Evolutionary conservation across 2,888 invertebrate genomes (phyloP).

Genomic region (Zeuzera pyrina): DNA sequence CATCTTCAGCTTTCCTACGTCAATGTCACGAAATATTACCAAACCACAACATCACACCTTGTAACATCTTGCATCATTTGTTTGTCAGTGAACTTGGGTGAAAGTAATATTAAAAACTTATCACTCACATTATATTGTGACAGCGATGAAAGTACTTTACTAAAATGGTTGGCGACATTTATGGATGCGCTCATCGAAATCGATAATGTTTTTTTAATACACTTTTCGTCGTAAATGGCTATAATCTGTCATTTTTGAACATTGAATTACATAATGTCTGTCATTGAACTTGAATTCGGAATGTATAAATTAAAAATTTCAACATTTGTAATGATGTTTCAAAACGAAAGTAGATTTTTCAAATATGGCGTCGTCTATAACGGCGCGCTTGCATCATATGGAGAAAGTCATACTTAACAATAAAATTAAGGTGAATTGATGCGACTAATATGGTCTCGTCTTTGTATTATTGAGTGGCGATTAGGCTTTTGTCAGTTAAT

Average conservation of each 20-base stretch:
- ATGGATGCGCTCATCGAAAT: background rate
- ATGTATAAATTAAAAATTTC: background rate
- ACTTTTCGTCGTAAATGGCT: no score
- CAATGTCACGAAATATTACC: no score
- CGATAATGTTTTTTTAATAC: background rate
- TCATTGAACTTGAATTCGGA: constrained; percentile 31
- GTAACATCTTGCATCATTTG: no score
- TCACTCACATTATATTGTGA: constrained; percentile 18
- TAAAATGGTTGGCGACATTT: constrained; percentile 19
- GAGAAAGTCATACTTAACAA: constrained; percentile 28
- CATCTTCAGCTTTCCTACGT: no score
- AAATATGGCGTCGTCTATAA: background rate
- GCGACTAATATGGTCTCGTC: constrained; percentile 29
- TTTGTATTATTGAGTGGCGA: constrained; percentile 17
- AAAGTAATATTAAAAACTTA: constrained; percentile 23
- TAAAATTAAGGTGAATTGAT: constrained; percentile 38
- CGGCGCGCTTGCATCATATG: background rate
- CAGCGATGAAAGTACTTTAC: constrained; percentile 32
- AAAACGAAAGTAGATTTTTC: constrained; percentile 1
- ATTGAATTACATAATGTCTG: constrained; percentile 19
- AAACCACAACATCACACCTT: no score
- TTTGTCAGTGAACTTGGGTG: constrained; percentile 34
- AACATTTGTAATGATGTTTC: background rate
- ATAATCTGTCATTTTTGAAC: background rate
- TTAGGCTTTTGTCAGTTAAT: constrained; percentile 26